Base-by-base conservation (phyloP, 2,888 invertebrate species). In the Uropetala carovei region DNA sequence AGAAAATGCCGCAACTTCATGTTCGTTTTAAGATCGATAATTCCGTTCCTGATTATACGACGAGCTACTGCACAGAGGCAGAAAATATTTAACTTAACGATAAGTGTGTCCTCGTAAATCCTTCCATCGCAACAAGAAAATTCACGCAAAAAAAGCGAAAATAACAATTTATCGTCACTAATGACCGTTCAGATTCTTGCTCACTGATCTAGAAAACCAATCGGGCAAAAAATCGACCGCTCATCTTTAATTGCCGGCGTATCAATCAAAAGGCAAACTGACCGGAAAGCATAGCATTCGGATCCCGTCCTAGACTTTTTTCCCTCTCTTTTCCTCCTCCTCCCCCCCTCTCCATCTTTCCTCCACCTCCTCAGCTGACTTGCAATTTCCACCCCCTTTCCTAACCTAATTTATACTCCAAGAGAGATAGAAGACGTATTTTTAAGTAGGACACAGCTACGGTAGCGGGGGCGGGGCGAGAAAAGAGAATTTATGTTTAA, bases 401-500 rank as follows among this genome's bases (percentile, higher is more conserved):
- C 68, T 75, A 75, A 75, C 75, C 75, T 27, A 75, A 75, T 75
- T 75, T 11, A 68, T 68, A 13, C n/a, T n/a, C n/a, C n/a, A 22
- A 27, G 27, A 75, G 75, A 27, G 27, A 27, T 22, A 22, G 75
- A 75, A 75, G 75, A 27, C 22, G 75, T 22, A 14, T 27, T 43
- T 22, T 27, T 75, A 75, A 75, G 75, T 75, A 27, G 75, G 75
- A 10, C 75, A 27, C 27, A 8, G 64, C 64, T 18, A n/a, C n/a
- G 68, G 68, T 11, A 68, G 68, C 4, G 68, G 68, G 68, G 68
- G 4, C 68, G 4, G n/a, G 22, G 75, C 64, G 16, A 7, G 16
- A 27, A 75, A 27, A 75, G 75, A 75, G 75, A 27, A 27, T 75
- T 75, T 75, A 75, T 75, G 75, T 75, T 75, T 75, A 75, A 75